A percentile compares a stretch with the other conserved stretches of the same genome.
Evolutionary conservation across 2,888 invertebrate genomes (phyloP).

Genomic region (Cheilosia scutellata): DNA sequence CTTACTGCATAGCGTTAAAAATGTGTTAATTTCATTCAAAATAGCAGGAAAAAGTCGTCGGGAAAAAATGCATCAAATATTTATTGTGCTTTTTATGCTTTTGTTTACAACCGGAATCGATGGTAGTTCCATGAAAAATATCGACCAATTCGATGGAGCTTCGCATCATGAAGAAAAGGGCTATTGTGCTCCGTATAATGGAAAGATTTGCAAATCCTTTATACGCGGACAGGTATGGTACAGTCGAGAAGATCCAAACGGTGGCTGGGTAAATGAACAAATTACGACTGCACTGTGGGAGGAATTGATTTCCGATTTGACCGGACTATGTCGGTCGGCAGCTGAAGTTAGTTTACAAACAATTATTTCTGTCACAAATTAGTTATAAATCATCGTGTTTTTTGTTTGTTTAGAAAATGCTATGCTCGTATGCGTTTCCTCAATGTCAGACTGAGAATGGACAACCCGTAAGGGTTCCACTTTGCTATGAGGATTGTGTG

Average conservation of each 20-base stretch:
- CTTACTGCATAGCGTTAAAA: slow-evolving; percentile 1
- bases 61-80: slow-evolving; percentile 56
- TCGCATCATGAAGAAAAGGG: slow-evolving; percentile 84
- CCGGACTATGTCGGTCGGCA: slow-evolving; percentile 93
- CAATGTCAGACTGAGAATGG: slow-evolving; percentile 89
- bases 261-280: slow-evolving; percentile 92
- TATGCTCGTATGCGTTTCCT: slow-evolving; percentile 97
- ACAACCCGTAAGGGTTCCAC: slow-evolving; percentile 89
- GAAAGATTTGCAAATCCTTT: slow-evolving; percentile 91
- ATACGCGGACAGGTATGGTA: slow-evolving; percentile 90
- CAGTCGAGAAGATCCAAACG: slow-evolving; percentile 86
- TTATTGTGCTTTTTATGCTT: slow-evolving; percentile 78
- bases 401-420: slow-evolving; percentile 87
- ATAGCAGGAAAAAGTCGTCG: background rate
- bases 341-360: slow-evolving; percentile 88
- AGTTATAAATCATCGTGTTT: background rate
- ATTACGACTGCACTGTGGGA: slow-evolving; percentile 93
- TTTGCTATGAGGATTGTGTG: slow-evolving; percentile 97
- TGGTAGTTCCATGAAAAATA: slow-evolving; percentile 79
- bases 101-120: slow-evolving; percentile 79
- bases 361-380: slow-evolving; percentile 11
- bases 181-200: slow-evolving; percentile 94
- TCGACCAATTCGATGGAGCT: slow-evolving; percentile 79
- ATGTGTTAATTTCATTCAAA: slow-evolving; percentile 64
- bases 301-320: slow-evolving; percentile 91